Evolutionary conservation across 2,797 vertebrate species (phyloP), one percentile per base, ranked within the genome.

Genomic region (Cryptoprocta ferox): DNA sequence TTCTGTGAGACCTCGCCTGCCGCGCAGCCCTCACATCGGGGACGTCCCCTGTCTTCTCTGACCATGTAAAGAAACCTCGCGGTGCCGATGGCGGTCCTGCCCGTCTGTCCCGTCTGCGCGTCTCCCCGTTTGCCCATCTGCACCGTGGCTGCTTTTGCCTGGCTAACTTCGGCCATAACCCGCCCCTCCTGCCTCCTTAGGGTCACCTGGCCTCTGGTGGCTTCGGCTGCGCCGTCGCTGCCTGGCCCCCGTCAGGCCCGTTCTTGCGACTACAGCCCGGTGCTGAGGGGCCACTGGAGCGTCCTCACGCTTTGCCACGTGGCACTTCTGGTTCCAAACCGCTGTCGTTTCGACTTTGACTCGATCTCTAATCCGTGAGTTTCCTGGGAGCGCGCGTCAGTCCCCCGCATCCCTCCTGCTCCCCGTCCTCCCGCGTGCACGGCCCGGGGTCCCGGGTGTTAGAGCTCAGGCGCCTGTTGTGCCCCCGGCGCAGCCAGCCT

Each of bases 31-130:
- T 53, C 76, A n/a, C 35, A 24, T 12, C 24, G 15, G 39, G 24
- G 59, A 61, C 61, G 86, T 35, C 13, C 71, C 19, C 37, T 6
- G 63, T 48, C 75, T 39, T n/a, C 75, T 68, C 35, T 14, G 70
- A 39, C 35, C 70, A 13, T 4, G 48, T 12, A 48, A 48, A 0
- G 21, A 3, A 0, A 37, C 19, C 5, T 71, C 2, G 35, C 28
- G 9, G 35, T 61, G 9, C 59, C 4, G 59, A 3, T 12, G 59
- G 59, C 24, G 9, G 59, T 30, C 68, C 5, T 45, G 45, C 45
- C 45, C 45, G 11, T 0, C 45, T 8, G 2, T 1, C 11, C 45
- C 11, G 6, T 45, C 45, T 8, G 11, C 6, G 10, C 45, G 45
- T 3, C 48, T 50, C 48, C 48, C 48, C 1, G 24, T 50, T 48